A percentile compares a stretch with the other conserved stretches of the same genome.
Evolutionary conservation across 2,113 vertebrate species (phyloP).

Genomic region (Ciconia stormi): DNA sequence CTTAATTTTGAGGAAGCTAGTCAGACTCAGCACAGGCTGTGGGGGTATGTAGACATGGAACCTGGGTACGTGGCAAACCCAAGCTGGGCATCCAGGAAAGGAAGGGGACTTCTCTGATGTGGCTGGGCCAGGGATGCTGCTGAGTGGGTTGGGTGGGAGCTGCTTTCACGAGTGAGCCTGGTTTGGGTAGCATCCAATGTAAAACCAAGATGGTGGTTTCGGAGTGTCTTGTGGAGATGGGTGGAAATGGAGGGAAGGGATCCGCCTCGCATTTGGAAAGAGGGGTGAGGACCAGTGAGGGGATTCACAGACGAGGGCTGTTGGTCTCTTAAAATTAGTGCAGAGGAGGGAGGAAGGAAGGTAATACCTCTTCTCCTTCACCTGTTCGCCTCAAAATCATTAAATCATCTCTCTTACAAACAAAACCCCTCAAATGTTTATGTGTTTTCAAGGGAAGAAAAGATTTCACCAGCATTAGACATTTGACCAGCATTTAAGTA

Average conservation of each 20-base stretch:
- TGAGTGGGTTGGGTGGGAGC: neutral
- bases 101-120: neutral
- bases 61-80: neutral
- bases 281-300: neutral
- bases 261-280: accelerated
- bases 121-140: neutral
- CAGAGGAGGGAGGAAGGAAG: neutral
- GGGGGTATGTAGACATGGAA: neutral
- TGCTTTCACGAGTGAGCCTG: neutral
- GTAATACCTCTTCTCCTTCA: neutral
- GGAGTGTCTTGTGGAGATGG: neutral
- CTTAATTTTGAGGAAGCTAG: neutral
- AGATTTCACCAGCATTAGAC: neutral
- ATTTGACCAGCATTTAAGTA: neutral
- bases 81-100: neutral
- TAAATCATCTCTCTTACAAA: neutral
- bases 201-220: neutral
- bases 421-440: neutral
- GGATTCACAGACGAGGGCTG: neutral
- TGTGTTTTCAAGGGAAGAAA: neutral
- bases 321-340: neutral
- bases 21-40: neutral
- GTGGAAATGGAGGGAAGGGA: neutral
- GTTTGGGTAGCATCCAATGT: neutral
- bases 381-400: neutral